phyloP scores from a whole-genome alignment of 2,113 vertebrate species.

The Corapipo altera region DNA sequence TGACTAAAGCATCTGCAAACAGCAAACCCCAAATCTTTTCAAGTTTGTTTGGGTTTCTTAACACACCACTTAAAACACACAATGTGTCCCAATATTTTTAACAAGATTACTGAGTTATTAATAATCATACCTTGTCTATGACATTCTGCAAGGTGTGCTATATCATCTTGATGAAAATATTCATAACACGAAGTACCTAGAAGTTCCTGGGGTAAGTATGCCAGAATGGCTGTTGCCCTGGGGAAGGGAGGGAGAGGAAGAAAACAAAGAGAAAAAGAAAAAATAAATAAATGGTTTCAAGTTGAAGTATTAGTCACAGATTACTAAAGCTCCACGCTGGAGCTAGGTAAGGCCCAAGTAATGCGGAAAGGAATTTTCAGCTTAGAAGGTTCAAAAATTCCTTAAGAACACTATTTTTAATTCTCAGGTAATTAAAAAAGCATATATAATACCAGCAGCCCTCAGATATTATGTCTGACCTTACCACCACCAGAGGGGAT shows the following conservation, averaged over 20 bases:
- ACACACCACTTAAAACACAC: neutral
- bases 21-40: neutral
- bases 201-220: slow-evolving; percentile 97
- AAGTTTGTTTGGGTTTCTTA: neutral
- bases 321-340: neutral
- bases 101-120: neutral
- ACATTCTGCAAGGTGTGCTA: slow-evolving; percentile 93
- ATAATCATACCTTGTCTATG: slow-evolving; percentile 89
- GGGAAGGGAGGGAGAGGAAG: neutral
- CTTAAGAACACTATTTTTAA: neutral
- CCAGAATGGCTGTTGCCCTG: slow-evolving; percentile 94
- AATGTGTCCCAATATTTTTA: neutral
- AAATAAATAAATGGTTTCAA: neutral
- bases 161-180: slow-evolving; percentile 99
- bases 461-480: neutral
- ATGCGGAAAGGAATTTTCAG: neutral
- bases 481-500: neutral
- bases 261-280: neutral
- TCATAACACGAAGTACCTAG: slow-evolving; percentile 98
- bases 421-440: neutral
- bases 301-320: neutral
- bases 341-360: neutral
- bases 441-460: neutral
- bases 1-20: neutral
- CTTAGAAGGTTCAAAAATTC: neutral